Conservation (phyloP, 2,113 vertebrate species). For the Dasypus novemcinctus region DNA sequence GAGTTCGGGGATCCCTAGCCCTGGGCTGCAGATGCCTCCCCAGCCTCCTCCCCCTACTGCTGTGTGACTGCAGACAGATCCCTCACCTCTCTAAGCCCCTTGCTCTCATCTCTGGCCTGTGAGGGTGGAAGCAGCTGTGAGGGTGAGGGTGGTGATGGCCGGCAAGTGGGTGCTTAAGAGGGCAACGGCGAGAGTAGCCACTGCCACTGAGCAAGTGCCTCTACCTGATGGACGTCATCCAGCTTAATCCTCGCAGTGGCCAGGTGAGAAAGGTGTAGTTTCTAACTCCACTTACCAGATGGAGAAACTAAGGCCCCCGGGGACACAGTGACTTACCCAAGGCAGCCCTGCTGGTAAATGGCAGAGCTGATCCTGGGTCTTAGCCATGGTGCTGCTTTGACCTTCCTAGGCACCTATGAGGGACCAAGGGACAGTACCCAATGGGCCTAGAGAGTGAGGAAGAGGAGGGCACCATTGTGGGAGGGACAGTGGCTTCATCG, state of each 20-base stretch:
- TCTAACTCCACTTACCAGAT: neutral
- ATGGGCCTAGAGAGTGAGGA: neutral
- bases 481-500: neutral
- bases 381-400: rapidly evolving
- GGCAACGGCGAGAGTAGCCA: neutral
- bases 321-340: neutral
- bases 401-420: neutral
- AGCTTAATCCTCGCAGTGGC: rapidly evolving
- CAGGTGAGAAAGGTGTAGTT: neutral
- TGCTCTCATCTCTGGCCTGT: neutral
- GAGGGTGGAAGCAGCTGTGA: neutral
- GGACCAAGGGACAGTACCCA: neutral
- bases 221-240: rapidly evolving
- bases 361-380: neutral
- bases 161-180: neutral
- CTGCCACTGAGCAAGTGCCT: neutral
- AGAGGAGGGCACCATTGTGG: neutral
- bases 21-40: neutral
- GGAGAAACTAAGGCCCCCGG: neutral
- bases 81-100: neutral
- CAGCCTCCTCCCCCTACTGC: neutral
- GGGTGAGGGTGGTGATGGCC: too few species aligned
- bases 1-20: neutral
- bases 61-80: neutral
- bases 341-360: neutral